Conservation (phyloP, 2,797 vertebrate genomes). For the Arrhamphus sclerolepis region DNA sequence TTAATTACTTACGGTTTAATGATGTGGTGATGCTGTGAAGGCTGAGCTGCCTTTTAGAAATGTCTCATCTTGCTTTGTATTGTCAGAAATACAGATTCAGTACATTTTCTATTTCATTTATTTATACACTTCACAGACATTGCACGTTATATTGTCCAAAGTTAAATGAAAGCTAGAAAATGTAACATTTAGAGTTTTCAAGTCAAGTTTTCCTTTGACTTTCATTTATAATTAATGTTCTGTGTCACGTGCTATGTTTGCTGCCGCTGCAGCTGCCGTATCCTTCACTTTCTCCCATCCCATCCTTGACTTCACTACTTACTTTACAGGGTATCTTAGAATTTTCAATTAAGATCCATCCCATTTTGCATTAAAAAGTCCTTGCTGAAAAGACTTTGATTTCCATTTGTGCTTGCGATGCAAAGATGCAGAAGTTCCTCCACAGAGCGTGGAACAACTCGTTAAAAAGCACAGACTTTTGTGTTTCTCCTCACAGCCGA, state of each 20-base stretch:
- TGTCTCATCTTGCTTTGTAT: too few species aligned
- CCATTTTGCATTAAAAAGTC: constrained; percentile 51
- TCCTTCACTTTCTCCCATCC: constrained; percentile 32
- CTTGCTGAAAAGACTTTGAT: constrained; percentile 71
- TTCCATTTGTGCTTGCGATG: constrained; percentile 66
- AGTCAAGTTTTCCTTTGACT: constrained; percentile 20
- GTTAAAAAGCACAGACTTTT: constrained; percentile 59
- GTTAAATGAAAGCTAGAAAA: constrained; percentile 20
- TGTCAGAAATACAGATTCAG: too few species aligned
- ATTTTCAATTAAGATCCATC: constrained; percentile 62
- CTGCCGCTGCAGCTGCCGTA: constrained; percentile 30
- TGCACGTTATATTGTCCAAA: neutral
- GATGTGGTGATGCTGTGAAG: too few species aligned
- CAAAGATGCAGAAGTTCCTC: constrained; percentile 68
- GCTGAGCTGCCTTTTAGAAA: too few species aligned
- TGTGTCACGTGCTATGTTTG: constrained; percentile 20
- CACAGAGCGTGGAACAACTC: constrained; percentile 34
- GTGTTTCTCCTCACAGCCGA: constrained; percentile 63
- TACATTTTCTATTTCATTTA: too few species aligned
- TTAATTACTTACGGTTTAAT: constrained; percentile 23
- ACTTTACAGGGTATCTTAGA: constrained; percentile 29
- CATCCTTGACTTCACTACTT: constrained; percentile 31
- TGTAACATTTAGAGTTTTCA: constrained; percentile 6
- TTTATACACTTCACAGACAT: constrained; percentile 2
- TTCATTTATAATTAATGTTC: constrained; percentile 33